Evolutionary conservation across 2,888 invertebrate genomes (phyloP).

Genomic region (Tenthredo scrophulariae): DNA sequence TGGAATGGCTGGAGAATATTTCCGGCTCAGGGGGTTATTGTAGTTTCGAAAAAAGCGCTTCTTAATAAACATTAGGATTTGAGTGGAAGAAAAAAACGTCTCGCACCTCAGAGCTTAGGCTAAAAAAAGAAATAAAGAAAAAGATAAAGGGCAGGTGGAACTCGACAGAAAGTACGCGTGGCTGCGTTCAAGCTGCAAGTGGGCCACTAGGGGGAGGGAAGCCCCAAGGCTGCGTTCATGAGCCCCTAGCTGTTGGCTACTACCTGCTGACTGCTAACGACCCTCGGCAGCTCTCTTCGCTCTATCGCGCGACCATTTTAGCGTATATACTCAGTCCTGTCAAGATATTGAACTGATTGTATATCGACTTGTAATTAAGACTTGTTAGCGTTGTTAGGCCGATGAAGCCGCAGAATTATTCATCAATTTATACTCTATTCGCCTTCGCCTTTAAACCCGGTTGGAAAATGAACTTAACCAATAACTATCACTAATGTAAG

Average conservation of each 20-base stretch:
- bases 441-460: not conserved
- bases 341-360: slow-evolving; percentile 28
- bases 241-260: slow-evolving; percentile 45
- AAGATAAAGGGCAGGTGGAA: slow-evolving; percentile 4
- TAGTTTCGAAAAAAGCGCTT: not conserved
- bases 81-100: not conserved
- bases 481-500: no score
- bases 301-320: slow-evolving; percentile 8
- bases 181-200: slow-evolving; percentile 67
- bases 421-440: not conserved
- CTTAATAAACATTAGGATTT: slow-evolving; percentile 18
- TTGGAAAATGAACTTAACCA: not conserved
- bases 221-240: slow-evolving; percentile 69
- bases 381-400: not conserved
- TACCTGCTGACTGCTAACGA: slow-evolving; percentile 51
- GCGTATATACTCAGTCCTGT: not conserved
- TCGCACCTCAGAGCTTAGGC: not conserved
- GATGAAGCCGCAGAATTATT: slow-evolving; percentile 13
- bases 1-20: not conserved
- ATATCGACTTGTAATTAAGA: slow-evolving; percentile 30
- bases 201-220: slow-evolving; percentile 75
- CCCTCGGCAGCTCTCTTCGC: slow-evolving; percentile 31
- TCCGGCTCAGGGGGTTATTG: not conserved
- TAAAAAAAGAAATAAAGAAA: not conserved
- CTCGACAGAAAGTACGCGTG: slow-evolving; percentile 64